Evolutionary conservation across 2,888 invertebrate species (phyloP).

Genomic region (Oasisia sp.): DNA sequence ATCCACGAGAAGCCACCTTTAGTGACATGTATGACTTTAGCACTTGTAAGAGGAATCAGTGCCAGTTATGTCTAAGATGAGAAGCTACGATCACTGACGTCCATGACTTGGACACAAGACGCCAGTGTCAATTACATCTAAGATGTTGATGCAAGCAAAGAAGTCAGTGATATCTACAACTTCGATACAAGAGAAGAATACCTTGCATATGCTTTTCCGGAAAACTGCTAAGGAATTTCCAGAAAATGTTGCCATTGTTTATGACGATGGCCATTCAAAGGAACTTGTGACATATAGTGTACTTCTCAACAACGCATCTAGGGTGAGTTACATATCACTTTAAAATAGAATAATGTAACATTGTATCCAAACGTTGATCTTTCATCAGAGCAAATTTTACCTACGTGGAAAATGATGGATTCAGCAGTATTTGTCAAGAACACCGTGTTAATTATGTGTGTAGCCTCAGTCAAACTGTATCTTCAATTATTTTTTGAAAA

Average conservation of each 20-base stretch:
- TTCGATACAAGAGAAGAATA: background rate
- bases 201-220: background rate
- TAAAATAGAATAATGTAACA: too few species aligned
- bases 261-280: background rate
- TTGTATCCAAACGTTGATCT: too few species aligned
- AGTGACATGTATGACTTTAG: background rate
- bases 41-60: background rate
- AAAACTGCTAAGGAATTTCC: background rate
- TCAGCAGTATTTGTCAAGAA: too few species aligned
- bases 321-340: background rate
- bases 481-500: too few species aligned
- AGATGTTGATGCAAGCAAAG: background rate
- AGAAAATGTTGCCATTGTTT: conserved; percentile 9
- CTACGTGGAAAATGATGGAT: too few species aligned
- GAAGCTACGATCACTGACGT: background rate
- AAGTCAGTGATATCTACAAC: background rate
- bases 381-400: too few species aligned
- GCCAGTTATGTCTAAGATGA: background rate
- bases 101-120: background rate
- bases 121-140: background rate
- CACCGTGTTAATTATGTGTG: too few species aligned
- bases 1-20: background rate
- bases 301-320: background rate
- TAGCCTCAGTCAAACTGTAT: too few species aligned
- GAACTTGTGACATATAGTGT: background rate